Evolutionary conservation across 2,888 invertebrate species (phyloP), one percentile per base, ranked within the genome.

Genomic region (Agrenia bidenticulata): DNA sequence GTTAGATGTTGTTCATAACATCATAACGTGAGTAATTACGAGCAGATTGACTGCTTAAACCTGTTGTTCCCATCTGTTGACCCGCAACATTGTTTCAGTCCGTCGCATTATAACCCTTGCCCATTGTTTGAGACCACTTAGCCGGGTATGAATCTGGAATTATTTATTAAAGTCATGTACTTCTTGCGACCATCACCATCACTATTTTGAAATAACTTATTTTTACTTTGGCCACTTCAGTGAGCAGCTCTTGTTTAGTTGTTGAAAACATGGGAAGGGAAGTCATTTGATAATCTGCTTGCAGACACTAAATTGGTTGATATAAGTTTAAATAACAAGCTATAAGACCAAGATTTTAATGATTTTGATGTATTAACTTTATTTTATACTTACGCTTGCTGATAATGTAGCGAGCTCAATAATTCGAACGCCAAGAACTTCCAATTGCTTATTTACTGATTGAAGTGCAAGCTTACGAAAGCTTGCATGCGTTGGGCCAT

Each of bases 41-140:
- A n/a, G n/a, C n/a, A n/a, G n/a, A n/a, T n/a, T n/a, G n/a, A n/a
- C 7, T 39, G 39, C 39, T 11, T 15, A 39, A 17, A 72, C 70
- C 54, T 73, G 70, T 60, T 76, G 72, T 45, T 76, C 76, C 76
- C 76, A 76, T 15, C 70, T 59, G 53, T 73, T 74, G 17, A 76
- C 72, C 21, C 66, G 65, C 21, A 68, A 68, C 0, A 74, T 61
- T 1, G 61, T 61, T 53, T 72, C 70, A 49, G 73, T 42, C 11
- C 76, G 60, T 49, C 67, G 69, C 21, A 73, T 61, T 1, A 66
- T 66, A 0, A 64, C 61, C 23, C 66, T 63, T 19, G 67, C 69
- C 73, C 71, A 73, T 60, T 71, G 63, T 15, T 65, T 67, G 21
- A 76, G 41, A 19, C 69, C 65, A 4, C 58, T 24, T 19, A 74